Conservation (phyloP, 2,888 invertebrate genomes). For the Megalurothrips usitatus region DNA sequence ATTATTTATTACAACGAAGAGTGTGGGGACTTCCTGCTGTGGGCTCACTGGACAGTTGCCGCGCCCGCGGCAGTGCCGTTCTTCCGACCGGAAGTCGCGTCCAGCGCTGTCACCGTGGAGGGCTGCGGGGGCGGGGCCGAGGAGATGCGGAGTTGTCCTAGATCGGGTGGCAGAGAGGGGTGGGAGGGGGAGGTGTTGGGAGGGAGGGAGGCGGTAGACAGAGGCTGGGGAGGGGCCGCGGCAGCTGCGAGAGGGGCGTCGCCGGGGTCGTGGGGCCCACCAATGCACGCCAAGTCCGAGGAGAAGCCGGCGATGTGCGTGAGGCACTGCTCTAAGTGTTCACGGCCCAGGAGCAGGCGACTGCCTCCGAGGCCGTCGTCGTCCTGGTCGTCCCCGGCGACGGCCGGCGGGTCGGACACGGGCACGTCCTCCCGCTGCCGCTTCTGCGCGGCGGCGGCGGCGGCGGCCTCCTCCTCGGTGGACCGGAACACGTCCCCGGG, state of each 20-base stretch:
- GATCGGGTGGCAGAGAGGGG: background rate
- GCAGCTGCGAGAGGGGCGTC: background rate
- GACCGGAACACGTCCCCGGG: slow-evolving; percentile 13
- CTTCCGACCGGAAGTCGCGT: background rate
- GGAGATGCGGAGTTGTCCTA: background rate
- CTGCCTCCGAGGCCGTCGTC: background rate
- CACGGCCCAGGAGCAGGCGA: background rate
- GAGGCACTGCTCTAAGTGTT: slow-evolving; percentile 5
- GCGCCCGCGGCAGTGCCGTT: background rate
- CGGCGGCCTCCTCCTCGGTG: slow-evolving; percentile 14
- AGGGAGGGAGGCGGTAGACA: no score
- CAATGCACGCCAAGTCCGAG: background rate
- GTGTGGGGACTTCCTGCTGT: background rate
- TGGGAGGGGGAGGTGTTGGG: background rate
- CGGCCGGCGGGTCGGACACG: background rate
- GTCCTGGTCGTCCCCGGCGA: background rate
- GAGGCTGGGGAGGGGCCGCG: background rate
- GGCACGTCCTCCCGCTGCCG: background rate
- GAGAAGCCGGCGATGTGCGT: slow-evolving; percentile 4
- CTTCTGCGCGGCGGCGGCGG: background rate
- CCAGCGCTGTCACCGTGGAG: background rate
- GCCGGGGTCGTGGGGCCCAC: background rate
- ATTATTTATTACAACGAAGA: background rate
- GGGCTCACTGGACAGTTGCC: background rate
- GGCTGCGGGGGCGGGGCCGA: background rate